Percentiles rank a stretch among this genome's conserved stretches.
Evolutionary conservation across 2,113 vertebrate genomes (phyloP).

Genomic region (Emydura subglobosa): DNA sequence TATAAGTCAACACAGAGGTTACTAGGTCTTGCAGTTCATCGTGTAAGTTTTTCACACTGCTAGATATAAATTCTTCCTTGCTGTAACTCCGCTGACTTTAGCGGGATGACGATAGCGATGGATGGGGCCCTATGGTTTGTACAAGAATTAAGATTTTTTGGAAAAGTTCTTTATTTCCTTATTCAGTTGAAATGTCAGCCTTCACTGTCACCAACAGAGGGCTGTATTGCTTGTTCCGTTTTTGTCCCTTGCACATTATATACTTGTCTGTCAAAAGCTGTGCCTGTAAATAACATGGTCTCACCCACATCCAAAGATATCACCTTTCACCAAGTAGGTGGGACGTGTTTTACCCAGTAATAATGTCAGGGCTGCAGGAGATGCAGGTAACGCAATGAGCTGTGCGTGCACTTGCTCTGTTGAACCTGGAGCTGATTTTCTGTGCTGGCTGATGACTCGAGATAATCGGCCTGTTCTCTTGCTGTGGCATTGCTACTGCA

Average conservation of each 20-base stretch:
- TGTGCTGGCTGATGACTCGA: neutral
- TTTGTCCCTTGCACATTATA: neutral
- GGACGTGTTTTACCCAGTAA: neutral
- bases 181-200: neutral
- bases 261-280: neutral
- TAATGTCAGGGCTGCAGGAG: neutral
- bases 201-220: slow-evolving; percentile 63
- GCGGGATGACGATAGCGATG: neutral
- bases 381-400: neutral
- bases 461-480: neutral
- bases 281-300: neutral
- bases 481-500: neutral
- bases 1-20: neutral
- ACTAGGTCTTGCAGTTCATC: neutral
- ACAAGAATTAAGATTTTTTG: neutral
- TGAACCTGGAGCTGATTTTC: neutral
- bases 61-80: neutral
- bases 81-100: neutral
- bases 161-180: neutral
- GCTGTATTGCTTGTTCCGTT: slow-evolving; percentile 55
- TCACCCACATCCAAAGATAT: neutral
- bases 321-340: neutral
- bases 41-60: neutral
- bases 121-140: neutral
- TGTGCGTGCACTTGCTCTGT: neutral